Percentiles rank a stretch among this genome's conserved stretches.
Conservation (phyloP, 2,113 vertebrate species). For the Delphinapterus leucas region DNA sequence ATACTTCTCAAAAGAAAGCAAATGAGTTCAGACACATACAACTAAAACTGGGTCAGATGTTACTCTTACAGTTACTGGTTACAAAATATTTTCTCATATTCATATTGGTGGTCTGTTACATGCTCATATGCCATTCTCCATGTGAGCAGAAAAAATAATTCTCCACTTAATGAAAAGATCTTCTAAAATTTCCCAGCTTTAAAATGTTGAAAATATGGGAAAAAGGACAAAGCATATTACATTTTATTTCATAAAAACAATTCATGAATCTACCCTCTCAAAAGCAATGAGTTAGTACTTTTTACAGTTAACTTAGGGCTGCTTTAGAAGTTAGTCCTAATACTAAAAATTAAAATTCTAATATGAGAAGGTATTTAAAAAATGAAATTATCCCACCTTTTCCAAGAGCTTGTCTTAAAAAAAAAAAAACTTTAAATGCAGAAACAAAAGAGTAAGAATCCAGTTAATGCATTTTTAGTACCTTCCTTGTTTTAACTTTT, state of each 20-base stretch:
- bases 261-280: background rate
- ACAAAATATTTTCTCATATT: constrained; percentile 32
- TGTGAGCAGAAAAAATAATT: background rate
- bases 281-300: background rate
- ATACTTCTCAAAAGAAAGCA: constrained; percentile 46
- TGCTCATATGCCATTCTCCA: background rate
- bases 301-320: background rate
- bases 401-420: background rate
- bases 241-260: constrained; percentile 10
- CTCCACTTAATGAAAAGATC: background rate
- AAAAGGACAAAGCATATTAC: background rate
- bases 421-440: background rate
- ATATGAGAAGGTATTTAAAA: background rate
- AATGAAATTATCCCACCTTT: background rate
- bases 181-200: background rate
- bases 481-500: background rate
- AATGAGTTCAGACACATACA: constrained; percentile 27
- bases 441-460: background rate
- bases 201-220: background rate
- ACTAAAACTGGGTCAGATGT: background rate
- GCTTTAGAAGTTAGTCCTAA: background rate
- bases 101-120: background rate
- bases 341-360: background rate
- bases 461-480: background rate
- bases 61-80: background rate